phyloP scores from a whole-genome alignment of 2,113 vertebrate species.

The Grantiella picta region DNA sequence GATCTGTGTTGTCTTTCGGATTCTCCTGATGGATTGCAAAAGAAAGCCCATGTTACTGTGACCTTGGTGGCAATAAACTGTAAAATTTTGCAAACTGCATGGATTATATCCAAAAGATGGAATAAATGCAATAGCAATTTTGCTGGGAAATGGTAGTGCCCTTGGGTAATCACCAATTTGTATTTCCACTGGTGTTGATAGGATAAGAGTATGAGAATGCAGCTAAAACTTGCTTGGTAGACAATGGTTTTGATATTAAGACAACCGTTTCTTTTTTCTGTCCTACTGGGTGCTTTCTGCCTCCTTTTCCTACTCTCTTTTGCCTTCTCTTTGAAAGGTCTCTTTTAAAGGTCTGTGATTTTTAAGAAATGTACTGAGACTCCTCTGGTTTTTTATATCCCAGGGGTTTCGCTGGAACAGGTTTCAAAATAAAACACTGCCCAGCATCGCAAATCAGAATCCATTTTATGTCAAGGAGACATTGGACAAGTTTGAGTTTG shows the following conservation, averaged over 20 bases:
- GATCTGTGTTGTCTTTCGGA: background rate
- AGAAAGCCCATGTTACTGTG: background rate
- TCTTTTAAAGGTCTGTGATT: background rate
- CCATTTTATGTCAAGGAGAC: background rate
- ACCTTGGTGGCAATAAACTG: slow-evolving; percentile 24
- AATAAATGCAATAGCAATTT: background rate
- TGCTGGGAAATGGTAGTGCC: background rate
- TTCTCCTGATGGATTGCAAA: background rate
- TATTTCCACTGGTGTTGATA: background rate
- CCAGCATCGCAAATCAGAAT: background rate
- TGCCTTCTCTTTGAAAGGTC: background rate
- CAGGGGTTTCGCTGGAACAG: background rate
- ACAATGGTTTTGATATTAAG: background rate
- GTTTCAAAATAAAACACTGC: background rate
- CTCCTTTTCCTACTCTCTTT: background rate
- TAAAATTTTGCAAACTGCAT: background rate
- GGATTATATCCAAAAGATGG: background rate
- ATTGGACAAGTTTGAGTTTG: background rate
- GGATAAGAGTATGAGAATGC: background rate
- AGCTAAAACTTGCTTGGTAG: background rate
- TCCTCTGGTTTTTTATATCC: background rate
- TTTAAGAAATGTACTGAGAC: background rate
- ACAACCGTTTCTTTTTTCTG: background rate
- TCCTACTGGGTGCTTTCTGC: background rate
- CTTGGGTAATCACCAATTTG: background rate